Percentiles rank a stretch among this genome's conserved stretches.
These are phyloP conservation scores for Galago senegalensis DNA, from an alignment of 2,797 vertebrate species.

Conservation along the genomic window DNA sequence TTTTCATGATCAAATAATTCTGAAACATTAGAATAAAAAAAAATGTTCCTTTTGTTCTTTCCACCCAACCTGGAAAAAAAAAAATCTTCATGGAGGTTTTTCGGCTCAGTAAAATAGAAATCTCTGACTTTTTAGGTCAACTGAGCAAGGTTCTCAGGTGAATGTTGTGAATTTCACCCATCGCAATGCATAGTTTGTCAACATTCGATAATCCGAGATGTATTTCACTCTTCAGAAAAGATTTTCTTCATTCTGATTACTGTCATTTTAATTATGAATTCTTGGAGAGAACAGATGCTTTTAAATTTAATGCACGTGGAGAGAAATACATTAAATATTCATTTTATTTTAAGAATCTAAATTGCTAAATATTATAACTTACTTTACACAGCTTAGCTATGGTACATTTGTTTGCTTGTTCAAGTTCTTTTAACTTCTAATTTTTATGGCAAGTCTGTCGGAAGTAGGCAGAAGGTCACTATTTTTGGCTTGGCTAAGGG, in stretches of 20 bases:
- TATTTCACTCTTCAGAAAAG: slow-evolving; percentile 34
- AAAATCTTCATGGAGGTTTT: background rate
- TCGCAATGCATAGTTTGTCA: background rate
- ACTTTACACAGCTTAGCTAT: background rate
- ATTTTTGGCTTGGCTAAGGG: background rate
- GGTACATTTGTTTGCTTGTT: slow-evolving; percentile 23
- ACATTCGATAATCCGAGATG: background rate
- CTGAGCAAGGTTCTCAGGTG: background rate
- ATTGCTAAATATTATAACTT: slow-evolving; percentile 17
- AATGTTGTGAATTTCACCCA: background rate
- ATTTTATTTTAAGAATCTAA: slow-evolving; percentile 58
- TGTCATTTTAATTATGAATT: slow-evolving; percentile 56
- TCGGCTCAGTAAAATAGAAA: background rate
- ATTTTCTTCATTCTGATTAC: slow-evolving; percentile 41
- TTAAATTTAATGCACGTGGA: slow-evolving; percentile 54
- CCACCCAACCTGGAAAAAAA: background rate
- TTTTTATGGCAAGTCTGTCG: background rate
- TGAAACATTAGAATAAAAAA: slow-evolving; percentile 17
- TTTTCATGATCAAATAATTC: slow-evolving; percentile 54
- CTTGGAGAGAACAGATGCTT: slow-evolving; percentile 22
- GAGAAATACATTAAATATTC: slow-evolving; percentile 65
- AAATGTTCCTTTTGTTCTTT: background rate
- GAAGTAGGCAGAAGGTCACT: slow-evolving; percentile 21
- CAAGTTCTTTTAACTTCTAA: slow-evolving; percentile 5
- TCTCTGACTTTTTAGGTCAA: background rate